A percentile compares a stretch with the other conserved stretches of the same genome.
Conservation (phyloP, 2,888 invertebrate genomes). For the Melolontha melolontha region DNA sequence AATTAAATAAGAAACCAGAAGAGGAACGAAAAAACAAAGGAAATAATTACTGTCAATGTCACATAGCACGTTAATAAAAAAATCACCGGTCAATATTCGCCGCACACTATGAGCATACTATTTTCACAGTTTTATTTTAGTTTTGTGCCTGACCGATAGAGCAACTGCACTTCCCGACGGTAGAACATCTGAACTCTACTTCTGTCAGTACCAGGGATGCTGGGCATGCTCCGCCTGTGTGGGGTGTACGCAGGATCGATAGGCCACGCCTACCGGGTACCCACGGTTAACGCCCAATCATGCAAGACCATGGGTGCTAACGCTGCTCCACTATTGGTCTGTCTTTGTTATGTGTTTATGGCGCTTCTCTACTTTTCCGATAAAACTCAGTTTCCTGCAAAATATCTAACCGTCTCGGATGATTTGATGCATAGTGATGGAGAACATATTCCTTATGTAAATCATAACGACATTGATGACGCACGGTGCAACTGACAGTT, state of each 20-base stretch:
- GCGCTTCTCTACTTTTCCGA: slow-evolving; percentile 48
- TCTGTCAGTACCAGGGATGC: slow-evolving; percentile 60
- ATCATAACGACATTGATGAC: slow-evolving; percentile 36
- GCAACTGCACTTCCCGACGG: slow-evolving; percentile 45
- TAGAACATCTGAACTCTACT: slow-evolving; percentile 42
- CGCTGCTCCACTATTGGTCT: slow-evolving; percentile 45
- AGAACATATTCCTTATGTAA: slow-evolving; percentile 39
- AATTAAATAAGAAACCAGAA: slow-evolving; percentile 14
- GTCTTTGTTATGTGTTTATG: slow-evolving; percentile 45
- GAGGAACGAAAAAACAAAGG: slow-evolving; percentile 5
- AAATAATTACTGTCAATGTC: slow-evolving; percentile 16
- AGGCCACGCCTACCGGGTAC: slow-evolving; percentile 54
- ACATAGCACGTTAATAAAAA: slow-evolving; percentile 26
- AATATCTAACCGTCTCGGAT: slow-evolving; percentile 35
- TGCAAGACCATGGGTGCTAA: slow-evolving; percentile 53
- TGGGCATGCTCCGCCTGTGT: slow-evolving; percentile 58
- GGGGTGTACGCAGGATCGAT: slow-evolving; percentile 51
- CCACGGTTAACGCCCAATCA: slow-evolving; percentile 54
- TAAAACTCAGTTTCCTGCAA: slow-evolving; percentile 34
- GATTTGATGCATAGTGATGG: slow-evolving; percentile 37
- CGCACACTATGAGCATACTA: slow-evolving; percentile 29
- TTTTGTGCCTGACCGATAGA: slow-evolving; percentile 51
- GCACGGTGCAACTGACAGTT: slow-evolving; percentile 21
- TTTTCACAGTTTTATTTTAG: slow-evolving; percentile 48
- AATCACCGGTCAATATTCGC: slow-evolving; percentile 11